Evolutionary conservation across 2,888 invertebrate genomes (phyloP).

Genomic region (Escarpia spicata): DNA sequence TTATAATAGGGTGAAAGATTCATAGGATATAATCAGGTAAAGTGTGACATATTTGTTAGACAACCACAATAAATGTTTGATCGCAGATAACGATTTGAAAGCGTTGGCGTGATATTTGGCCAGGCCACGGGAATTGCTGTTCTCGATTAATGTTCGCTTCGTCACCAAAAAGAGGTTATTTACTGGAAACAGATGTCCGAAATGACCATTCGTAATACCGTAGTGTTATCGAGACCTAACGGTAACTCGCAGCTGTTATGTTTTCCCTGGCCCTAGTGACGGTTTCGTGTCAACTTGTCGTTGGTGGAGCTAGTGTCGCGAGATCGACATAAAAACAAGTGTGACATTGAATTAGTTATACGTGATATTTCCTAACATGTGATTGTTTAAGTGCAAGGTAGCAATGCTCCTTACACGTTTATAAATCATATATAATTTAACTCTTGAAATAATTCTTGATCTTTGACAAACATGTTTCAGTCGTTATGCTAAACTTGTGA

Average conservation of each 20-base stretch:
- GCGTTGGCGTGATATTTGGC: slow-evolving; percentile 13
- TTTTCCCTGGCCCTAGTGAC: not conserved
- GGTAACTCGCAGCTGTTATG: slow-evolving; percentile 4
- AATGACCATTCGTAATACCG: not conserved
- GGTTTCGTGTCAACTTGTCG: slow-evolving; percentile 6
- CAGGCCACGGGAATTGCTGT: not conserved
- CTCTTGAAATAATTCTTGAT: not conserved
- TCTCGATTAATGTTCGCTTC: not conserved
- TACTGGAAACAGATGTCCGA: not conserved
- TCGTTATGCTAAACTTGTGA: not conserved
- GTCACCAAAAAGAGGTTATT: not conserved
- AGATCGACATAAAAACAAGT: slow-evolving; percentile 12
- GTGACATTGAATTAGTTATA: slow-evolving; percentile 16
- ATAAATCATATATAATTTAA: not conserved
- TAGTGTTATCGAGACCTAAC: not conserved
- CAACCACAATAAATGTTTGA: not conserved
- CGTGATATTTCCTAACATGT: not conserved
- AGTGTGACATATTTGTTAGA: slow-evolving; percentile 16
- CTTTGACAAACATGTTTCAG: not conserved
- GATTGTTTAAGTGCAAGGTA: not conserved
- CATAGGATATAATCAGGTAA: slow-evolving; percentile 6
- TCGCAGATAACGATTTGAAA: slow-evolving; percentile 16
- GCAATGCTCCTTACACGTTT: not conserved
- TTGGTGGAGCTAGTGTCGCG: slow-evolving; percentile 16
- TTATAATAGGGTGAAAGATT: slow-evolving; percentile 16